A percentile compares a stretch with the other conserved stretches of the same genome.
Evolutionary conservation across 2,113 vertebrate genomes (phyloP).

Genomic region (Sturnus vulgaris): DNA sequence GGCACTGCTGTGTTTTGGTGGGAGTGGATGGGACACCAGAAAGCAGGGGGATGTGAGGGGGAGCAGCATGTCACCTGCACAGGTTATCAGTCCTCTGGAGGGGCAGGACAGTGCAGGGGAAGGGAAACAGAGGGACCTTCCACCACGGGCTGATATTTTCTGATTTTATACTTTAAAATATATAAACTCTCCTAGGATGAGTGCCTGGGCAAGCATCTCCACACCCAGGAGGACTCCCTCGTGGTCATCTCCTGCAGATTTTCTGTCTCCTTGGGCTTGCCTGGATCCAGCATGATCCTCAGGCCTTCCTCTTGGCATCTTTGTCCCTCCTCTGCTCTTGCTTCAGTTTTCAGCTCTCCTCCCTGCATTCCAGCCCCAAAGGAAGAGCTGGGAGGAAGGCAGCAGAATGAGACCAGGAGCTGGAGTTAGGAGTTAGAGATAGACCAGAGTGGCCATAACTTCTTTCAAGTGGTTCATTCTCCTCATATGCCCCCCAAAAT

Average conservation of each 20-base stretch:
- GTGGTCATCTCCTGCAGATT: not conserved
- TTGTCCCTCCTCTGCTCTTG: not conserved
- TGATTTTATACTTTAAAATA: not conserved
- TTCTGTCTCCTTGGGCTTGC: not conserved
- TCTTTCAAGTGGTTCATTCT: not conserved
- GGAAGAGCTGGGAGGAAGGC: not conserved
- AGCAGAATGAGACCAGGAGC: not conserved
- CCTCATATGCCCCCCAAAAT: not conserved
- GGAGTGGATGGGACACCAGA: not conserved
- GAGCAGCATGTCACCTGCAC: not conserved
- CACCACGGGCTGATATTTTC: not conserved
- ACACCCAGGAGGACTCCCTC: not conserved
- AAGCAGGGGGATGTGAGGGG: not conserved
- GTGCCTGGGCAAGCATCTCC: not conserved
- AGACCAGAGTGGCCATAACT: not conserved
- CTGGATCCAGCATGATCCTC: not conserved
- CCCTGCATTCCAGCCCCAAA: not conserved
- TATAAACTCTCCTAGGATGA: not conserved
- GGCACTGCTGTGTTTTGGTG: fast-evolving
- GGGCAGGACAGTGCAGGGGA: not conserved
- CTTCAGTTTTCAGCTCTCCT: not conserved
- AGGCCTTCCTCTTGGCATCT: not conserved
- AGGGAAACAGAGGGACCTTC: not conserved
- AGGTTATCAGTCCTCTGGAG: not conserved
- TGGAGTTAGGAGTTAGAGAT: not conserved